Evolutionary conservation across 2,888 invertebrate species (phyloP).

Genomic region (Icerya purchasi): DNA sequence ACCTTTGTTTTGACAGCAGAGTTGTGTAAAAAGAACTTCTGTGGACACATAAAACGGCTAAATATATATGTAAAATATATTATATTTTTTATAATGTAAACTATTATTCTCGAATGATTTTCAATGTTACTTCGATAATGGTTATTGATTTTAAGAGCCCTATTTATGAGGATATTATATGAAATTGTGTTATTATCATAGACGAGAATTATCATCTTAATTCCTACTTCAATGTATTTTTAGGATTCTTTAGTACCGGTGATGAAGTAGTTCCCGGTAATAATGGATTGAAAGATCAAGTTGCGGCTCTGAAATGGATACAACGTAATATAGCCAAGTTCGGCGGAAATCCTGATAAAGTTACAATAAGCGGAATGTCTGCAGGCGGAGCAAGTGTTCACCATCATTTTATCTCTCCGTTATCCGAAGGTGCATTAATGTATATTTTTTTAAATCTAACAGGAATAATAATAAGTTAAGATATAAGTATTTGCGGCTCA

Average conservation of each 20-base stretch:
- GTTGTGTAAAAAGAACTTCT: no score
- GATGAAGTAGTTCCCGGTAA: slow-evolving; percentile 23
- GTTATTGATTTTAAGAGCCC: no score
- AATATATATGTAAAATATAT: no score
- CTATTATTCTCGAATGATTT: no score
- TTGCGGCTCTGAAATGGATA: slow-evolving; percentile 23
- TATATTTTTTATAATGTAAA: no score
- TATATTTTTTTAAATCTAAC: not conserved
- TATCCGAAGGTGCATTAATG: slow-evolving; percentile 20
- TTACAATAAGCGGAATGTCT: slow-evolving; percentile 24
- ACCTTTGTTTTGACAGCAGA: no score
- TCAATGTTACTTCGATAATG: no score
- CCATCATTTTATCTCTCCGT: slow-evolving; percentile 22
- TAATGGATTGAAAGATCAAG: slow-evolving; percentile 23
- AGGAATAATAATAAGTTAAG: not conserved
- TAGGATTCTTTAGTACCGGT: slow-evolving; percentile 23
- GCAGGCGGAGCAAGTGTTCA: slow-evolving; percentile 24
- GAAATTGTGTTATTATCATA: no score
- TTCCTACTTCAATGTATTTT: no score
- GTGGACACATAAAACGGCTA: no score
- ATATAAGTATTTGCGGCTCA: not conserved
- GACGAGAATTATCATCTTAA: no score
- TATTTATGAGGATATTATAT: no score
- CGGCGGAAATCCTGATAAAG: slow-evolving; percentile 22
- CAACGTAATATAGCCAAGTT: slow-evolving; percentile 23